A percentile compares a stretch with the other conserved stretches of the same genome.
phyloP scores from a whole-genome alignment of 2,113 vertebrate genomes.

The Zosterops japonicus region DNA sequence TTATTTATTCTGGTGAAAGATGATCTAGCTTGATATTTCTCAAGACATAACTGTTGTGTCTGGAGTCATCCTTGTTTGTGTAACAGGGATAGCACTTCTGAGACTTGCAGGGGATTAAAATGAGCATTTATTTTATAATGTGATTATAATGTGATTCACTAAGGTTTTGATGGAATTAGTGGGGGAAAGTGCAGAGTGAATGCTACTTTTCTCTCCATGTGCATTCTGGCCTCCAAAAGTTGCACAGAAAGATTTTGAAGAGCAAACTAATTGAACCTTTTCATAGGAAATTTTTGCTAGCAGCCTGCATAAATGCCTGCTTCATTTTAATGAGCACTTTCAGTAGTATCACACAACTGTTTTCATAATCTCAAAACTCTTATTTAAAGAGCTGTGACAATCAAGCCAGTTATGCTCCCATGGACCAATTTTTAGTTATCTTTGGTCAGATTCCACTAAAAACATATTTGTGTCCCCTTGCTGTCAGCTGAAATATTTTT shows the following conservation, averaged over 20 bases:
- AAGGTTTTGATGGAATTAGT: background rate
- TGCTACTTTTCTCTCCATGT: background rate
- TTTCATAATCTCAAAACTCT: background rate
- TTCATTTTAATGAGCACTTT: background rate
- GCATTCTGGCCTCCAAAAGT: background rate
- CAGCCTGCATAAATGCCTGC: background rate
- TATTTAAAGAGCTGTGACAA: slow-evolving; percentile 23
- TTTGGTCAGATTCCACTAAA: slow-evolving; percentile 48
- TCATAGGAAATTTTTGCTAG: background rate
- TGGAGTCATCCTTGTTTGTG: slow-evolving; percentile 8
- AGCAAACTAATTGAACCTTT: background rate
- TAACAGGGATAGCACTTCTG: background rate
- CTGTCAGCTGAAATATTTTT: background rate
- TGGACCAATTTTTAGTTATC: slow-evolving; percentile 27
- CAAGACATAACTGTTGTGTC: slow-evolving; percentile 28
- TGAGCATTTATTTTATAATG: background rate
- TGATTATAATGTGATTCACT: background rate
- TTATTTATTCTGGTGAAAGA: background rate
- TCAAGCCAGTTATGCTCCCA: slow-evolving; percentile 8
- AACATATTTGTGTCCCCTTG: slow-evolving; percentile 13
- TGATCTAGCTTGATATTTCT: background rate
- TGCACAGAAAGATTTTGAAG: background rate
- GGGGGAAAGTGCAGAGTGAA: background rate
- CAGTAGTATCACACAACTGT: background rate
- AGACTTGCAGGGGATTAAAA: background rate